Percentiles rank a stretch among this genome's conserved stretches.
phyloP scores from a whole-genome alignment of 2,888 invertebrate genomes.

The Megalurothrips usitatus region DNA sequence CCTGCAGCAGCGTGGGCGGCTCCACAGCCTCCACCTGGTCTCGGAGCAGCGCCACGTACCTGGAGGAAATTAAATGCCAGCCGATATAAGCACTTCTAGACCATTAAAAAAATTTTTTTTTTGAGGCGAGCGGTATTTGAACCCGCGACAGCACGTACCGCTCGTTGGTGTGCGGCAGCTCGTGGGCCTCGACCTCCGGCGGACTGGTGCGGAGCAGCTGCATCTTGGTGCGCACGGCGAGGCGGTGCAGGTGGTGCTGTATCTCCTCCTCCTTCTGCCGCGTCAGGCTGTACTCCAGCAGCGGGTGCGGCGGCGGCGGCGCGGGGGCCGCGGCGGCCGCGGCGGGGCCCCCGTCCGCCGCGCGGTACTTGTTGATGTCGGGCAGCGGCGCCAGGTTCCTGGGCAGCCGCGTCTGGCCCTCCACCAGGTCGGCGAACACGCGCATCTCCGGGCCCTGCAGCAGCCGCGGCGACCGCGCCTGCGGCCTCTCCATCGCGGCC shows the following conservation, averaged over 20 bases:
- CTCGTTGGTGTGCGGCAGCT: conserved; percentile 21
- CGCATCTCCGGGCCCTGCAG: neutral
- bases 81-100: too few relatives aligned
- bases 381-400: conserved; percentile 11
- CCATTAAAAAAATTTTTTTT: too few relatives aligned
- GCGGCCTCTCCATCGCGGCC: neutral
- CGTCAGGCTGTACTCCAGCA: conserved; percentile 10
- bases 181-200: neutral
- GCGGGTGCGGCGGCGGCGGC: neutral
- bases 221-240: neutral
- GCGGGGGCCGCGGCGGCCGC: neutral
- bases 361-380: neutral
- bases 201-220: neutral
- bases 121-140: neutral
- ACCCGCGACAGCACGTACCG: neutral
- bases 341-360: neutral
- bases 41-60: conserved; percentile 6
- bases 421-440: neutral
- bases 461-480: neutral
- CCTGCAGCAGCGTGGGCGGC: conserved; percentile 15
- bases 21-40: conserved; percentile 20
- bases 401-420: conserved; percentile 3
- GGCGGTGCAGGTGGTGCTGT: conserved; percentile 7
- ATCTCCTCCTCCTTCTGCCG: conserved; percentile 12
- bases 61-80: neutral